Conservation (phyloP, 2,888 invertebrate species). For the Pocota personata region DNA sequence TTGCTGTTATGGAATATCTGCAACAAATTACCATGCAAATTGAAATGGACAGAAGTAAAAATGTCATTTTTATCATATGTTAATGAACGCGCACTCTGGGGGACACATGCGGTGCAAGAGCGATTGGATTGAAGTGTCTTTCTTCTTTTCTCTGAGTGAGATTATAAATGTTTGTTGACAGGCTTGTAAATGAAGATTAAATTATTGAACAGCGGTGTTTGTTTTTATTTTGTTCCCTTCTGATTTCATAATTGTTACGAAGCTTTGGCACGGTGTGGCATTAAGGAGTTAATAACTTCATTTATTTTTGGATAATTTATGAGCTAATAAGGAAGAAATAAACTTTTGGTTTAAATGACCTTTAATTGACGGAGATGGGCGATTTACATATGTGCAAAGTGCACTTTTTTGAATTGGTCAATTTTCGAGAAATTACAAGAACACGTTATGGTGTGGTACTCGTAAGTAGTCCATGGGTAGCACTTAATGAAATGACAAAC, state of each 20-base stretch:
- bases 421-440: too few relatives aligned
- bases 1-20: conserved; percentile 3
- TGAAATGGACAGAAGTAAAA: conserved; percentile 41
- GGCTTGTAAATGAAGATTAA: conserved; percentile 60
- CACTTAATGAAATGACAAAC: too few relatives aligned
- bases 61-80: conserved; percentile 47
- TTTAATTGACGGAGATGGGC: background rate
- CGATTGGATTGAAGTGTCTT: background rate
- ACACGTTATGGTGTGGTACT: too few relatives aligned
- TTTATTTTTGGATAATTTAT: background rate
- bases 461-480: too few relatives aligned
- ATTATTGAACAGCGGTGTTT: conserved; percentile 35
- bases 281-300: background rate
- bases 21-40: conserved; percentile 59
- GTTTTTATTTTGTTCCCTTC: background rate
- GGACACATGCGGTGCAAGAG: background rate
- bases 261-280: background rate
- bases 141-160: conserved; percentile 10
- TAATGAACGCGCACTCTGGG: conserved; percentile 43
- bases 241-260: conserved; percentile 25
- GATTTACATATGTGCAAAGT: background rate
- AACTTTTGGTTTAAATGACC: background rate
- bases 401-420: conserved; percentile 11
- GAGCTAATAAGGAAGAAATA: conserved; percentile 5
- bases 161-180: conserved; percentile 49